phyloP scores from a whole-genome alignment of 2,113 vertebrate genomes.

The Neogale vison region DNA sequence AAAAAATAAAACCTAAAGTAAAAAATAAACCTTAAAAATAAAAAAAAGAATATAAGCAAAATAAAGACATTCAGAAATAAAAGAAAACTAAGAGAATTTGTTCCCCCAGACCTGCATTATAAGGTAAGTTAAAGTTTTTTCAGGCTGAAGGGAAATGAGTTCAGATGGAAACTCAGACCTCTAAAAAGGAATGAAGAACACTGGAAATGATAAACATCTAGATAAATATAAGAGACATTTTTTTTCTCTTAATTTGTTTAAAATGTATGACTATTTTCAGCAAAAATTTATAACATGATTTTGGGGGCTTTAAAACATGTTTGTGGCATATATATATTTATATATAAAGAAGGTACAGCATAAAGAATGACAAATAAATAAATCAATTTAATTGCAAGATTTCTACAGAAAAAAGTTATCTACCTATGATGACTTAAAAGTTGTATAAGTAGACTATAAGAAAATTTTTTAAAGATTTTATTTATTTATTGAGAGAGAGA shows the following conservation, averaged over 20 bases:
- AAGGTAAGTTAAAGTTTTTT: not conserved
- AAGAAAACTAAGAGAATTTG: not conserved
- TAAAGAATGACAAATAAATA: not conserved
- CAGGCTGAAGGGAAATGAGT: not conserved
- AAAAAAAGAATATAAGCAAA: not conserved
- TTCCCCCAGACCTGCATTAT: not conserved
- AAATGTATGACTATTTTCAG: not conserved
- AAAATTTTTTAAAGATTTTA: not conserved
- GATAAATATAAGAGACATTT: not conserved
- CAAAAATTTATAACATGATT: not conserved
- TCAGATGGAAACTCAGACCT: not conserved
- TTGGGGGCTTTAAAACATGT: not conserved
- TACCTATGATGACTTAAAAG: not conserved
- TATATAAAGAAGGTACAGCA: not conserved
- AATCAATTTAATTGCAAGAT: not conserved
- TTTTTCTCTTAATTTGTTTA: conserved; percentile 19
- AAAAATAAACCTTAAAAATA: not conserved
- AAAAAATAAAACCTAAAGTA: too few species aligned
- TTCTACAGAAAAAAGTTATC: not conserved
- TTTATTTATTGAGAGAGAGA: not conserved
- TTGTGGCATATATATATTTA: not conserved
- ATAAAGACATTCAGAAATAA: conserved; percentile 1
- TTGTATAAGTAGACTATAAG: not conserved
- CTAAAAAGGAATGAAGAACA: conserved; percentile 1
- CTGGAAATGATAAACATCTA: not conserved